phyloP scores from a whole-genome alignment of 2,888 invertebrate genomes.

The Gortyna flavago region DNA sequence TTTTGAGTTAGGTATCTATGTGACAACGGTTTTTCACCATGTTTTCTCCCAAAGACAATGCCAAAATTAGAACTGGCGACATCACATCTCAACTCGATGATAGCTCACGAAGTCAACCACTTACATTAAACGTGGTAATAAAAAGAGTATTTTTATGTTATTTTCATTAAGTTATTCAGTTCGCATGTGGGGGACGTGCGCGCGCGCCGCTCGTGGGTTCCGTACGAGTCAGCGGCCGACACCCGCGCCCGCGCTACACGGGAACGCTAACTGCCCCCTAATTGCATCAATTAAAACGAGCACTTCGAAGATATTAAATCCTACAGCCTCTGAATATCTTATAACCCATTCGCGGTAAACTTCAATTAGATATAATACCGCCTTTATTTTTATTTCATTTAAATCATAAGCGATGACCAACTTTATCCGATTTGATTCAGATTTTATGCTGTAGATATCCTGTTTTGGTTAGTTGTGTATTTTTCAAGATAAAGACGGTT shows the following conservation, averaged over 20 bases:
- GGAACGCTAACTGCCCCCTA: slow-evolving; percentile 76
- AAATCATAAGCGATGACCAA: slow-evolving; percentile 47
- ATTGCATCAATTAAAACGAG: slow-evolving; percentile 80
- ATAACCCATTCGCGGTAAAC: slow-evolving; percentile 70
- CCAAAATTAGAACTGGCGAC: slow-evolving; percentile 39
- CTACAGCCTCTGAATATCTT: slow-evolving; percentile 77
- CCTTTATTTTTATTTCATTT: slow-evolving; percentile 48
- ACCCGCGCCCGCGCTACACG: slow-evolving; percentile 64
- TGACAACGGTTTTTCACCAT: not conserved
- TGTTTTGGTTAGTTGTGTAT: slow-evolving; percentile 1
- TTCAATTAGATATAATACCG: slow-evolving; percentile 58
- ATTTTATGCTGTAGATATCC: slow-evolving; percentile 18
- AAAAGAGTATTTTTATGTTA: slow-evolving; percentile 70
- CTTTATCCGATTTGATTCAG: slow-evolving; percentile 20
- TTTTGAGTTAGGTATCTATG: not conserved
- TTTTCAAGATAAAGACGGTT: not conserved
- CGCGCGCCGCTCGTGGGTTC: slow-evolving; percentile 66
- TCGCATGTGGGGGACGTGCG: slow-evolving; percentile 74
- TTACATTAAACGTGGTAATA: slow-evolving; percentile 61
- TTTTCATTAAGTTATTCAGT: slow-evolving; percentile 78
- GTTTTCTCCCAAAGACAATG: slow-evolving; percentile 1
- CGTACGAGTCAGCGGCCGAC: slow-evolving; percentile 74
- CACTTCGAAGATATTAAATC: slow-evolving; percentile 76
- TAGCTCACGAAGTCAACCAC: slow-evolving; percentile 52
- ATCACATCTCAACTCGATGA: slow-evolving; percentile 41